Percentiles rank a stretch among this genome's conserved stretches.
phyloP scores from a whole-genome alignment of 1,140 invertebrate species.

The Drosophila tropicalis region DNA sequence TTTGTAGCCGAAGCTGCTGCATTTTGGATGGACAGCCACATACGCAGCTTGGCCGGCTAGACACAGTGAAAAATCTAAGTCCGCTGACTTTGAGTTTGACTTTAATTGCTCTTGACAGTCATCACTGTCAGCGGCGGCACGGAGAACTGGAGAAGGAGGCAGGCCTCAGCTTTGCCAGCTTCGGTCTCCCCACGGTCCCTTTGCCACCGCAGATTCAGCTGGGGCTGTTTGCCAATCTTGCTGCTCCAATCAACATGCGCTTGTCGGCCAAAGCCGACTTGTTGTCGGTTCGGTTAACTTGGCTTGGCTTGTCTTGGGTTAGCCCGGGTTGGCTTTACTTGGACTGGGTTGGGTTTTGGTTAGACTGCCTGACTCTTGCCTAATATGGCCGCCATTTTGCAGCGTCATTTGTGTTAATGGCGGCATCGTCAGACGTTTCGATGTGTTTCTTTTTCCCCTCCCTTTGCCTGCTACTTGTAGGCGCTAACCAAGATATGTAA shows the following conservation, averaged over 20 bases:
- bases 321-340: constrained; percentile 33
- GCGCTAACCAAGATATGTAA: background rate
- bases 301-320: constrained; percentile 53
- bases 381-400: constrained; percentile 79
- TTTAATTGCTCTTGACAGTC: constrained; percentile 83
- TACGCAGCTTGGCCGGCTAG: constrained; percentile 49
- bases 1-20: constrained; percentile 41
- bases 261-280: constrained; percentile 54
- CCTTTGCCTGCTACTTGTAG: constrained; percentile 25
- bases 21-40: constrained; percentile 63
- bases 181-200: background rate
- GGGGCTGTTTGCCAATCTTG: constrained; percentile 70
- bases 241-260: constrained; percentile 78
- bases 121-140: constrained; percentile 71
- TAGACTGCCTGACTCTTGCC: constrained; percentile 59
- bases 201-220: constrained; percentile 23
- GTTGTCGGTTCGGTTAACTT: constrained; percentile 22
- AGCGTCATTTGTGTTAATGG: constrained; percentile 80
- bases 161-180: background rate
- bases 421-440: constrained; percentile 54
- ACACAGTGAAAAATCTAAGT: constrained; percentile 75
- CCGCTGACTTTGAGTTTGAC: constrained; percentile 76
- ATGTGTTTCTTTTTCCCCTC: constrained; percentile 9
- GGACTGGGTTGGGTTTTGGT: constrained; percentile 23
- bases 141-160: constrained; percentile 19